These are phyloP conservation scores for Cirrhinus molitorella DNA, from an alignment of 2,797 vertebrate species.

Conservation along the genomic window DNA sequence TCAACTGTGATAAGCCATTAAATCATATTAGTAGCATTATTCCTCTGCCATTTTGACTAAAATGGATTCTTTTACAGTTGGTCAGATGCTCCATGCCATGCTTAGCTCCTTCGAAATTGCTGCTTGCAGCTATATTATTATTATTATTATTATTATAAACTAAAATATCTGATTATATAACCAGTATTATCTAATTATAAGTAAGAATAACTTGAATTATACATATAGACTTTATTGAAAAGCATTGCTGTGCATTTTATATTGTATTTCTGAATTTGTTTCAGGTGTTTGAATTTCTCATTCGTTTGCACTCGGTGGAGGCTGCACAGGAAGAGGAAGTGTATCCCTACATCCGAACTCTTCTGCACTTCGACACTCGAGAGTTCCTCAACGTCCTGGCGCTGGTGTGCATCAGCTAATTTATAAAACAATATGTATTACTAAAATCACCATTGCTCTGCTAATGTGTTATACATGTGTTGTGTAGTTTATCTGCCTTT, in stretches of 20 bases:
- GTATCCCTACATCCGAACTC: constrained; percentile 89
- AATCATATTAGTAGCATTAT: too few relatives aligned
- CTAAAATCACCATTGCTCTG: not conserved
- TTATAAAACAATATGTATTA: not conserved
- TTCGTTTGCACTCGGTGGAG: constrained; percentile 89
- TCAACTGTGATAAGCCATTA: too few relatives aligned
- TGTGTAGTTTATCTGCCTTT: not conserved
- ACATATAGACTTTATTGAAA: not conserved
- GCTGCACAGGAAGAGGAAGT: constrained; percentile 87
- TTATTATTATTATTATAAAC: too few relatives aligned
- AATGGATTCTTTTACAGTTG: too few relatives aligned
- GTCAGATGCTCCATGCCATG: too few relatives aligned
- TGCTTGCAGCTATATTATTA: too few relatives aligned
- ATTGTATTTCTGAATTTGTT: constrained; percentile 17
- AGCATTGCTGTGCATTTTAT: not conserved
- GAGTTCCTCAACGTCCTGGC: constrained; percentile 98
- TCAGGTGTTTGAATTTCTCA: constrained; percentile 96
- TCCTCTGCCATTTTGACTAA: too few relatives aligned
- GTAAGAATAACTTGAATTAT: too few relatives aligned
- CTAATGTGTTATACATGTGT: not conserved
- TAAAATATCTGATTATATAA: too few relatives aligned
- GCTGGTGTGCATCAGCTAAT: constrained; percentile 82
- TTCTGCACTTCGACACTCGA: constrained; percentile 95
- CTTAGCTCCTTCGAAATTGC: too few relatives aligned
- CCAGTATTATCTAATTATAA: too few relatives aligned